Evolutionary conservation across 1,140 invertebrate species (phyloP), one percentile per base, ranked within the genome.

Genomic region (Rhopalosiphum maidis): DNA sequence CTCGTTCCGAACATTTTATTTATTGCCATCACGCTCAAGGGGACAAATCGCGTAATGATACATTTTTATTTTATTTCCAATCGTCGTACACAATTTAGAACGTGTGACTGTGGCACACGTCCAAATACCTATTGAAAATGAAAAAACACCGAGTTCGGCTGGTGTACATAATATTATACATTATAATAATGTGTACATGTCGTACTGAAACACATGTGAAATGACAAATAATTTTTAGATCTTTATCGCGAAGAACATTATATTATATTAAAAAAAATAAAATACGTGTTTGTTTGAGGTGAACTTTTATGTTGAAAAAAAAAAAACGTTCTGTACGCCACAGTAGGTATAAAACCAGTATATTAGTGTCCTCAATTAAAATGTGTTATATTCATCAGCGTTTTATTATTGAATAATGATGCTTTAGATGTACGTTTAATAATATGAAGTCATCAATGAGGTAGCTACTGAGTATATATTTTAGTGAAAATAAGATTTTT

Each of bases 141-240:
- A 77, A 77, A 77, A 77, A 68, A 77, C 60, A 77, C n/a, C 30
- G 60, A 77, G 60, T 77, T 77, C 60, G 60, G 60, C 30, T 15
- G 30, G 60, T 18, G 60, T 4, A n/a, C 60, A 77, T 4, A 18
- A 77, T 77, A 77, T 77, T 77, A 77, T 35, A 77, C 60, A 77
- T 77, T 77, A 77, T 77, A 77, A 77, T 77, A 77, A 77, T 77
- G 30, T 77, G 60, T 77, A 77, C 15, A 77, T 77, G 60, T 77
- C 60, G 60, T n/a, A 77, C 60, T n/a, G 30, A 77, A 77, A 77
- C 60, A 77, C 15, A 77, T 77, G 60, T 77, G 60, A 77, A 77
- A 77, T 77, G 60, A 77, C 60, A n/a, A 77, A 77, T 77, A 77
- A 77, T 77, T n/a, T 77, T 77, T 77, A 77, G 60, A 77, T 77